Conservation (phyloP, 2,888 invertebrate species). For the Cheilosia variabilis region DNA sequence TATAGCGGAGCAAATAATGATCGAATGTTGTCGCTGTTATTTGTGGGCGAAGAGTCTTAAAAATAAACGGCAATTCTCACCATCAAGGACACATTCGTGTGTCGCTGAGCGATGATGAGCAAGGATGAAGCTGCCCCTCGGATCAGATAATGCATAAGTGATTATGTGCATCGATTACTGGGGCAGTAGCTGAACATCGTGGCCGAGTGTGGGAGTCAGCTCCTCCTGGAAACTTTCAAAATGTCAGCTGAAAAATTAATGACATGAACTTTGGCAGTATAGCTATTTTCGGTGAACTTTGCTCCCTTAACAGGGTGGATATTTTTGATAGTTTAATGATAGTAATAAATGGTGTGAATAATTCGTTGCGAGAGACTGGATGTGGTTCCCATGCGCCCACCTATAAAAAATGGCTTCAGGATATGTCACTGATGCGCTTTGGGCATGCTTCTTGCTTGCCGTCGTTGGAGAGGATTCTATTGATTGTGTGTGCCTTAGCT, state of each 20-base stretch:
- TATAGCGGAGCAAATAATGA: background rate
- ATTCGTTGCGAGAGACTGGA: background rate
- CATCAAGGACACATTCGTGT: background rate
- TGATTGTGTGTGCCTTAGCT: background rate
- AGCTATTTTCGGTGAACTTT: constrained; percentile 18
- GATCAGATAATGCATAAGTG: constrained; percentile 18
- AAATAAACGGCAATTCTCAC: constrained; percentile 1
- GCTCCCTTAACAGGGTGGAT: background rate
- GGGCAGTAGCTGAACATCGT: background rate
- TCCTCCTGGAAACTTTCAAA: constrained; percentile 17
- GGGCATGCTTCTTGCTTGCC: background rate
- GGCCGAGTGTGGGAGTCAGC: background rate
- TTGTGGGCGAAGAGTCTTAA: background rate
- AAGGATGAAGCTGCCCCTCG: background rate
- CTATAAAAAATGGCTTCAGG: background rate
- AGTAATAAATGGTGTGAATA: background rate
- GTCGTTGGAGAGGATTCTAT: background rate
- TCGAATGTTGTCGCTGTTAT: constrained; percentile 5
- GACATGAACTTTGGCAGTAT: constrained; percentile 24
- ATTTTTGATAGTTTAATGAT: constrained; percentile 5
- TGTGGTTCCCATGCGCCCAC: background rate
- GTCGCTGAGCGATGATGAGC: constrained; percentile 14
- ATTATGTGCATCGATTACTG: constrained; percentile 24
- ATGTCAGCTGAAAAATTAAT: constrained; percentile 56
- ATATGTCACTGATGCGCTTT: constrained; percentile 1